Conservation (phyloP, 2,113 vertebrate genomes). For the Hemichromis elongatus region DNA sequence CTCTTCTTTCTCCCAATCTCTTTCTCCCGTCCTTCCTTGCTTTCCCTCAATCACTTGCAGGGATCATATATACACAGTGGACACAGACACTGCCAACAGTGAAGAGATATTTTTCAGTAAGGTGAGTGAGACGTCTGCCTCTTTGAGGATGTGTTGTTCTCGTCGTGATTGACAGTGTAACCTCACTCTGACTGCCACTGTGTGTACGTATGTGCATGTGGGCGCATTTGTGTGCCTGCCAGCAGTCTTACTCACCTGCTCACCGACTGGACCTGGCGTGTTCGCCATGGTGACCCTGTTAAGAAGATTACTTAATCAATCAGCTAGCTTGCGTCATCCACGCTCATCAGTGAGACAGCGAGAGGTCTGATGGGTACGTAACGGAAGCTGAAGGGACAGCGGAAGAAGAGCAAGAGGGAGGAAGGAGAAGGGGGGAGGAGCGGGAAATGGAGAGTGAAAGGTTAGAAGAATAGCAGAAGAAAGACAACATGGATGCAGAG, state of each 20-base stretch:
- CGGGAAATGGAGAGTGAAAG: not conserved
- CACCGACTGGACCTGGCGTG: constrained; percentile 1
- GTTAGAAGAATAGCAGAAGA: not conserved
- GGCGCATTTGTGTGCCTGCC: not conserved
- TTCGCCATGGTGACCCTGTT: constrained; percentile 47
- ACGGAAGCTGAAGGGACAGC: constrained; percentile 5
- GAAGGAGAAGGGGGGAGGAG: not conserved
- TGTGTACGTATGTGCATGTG: constrained; percentile 8
- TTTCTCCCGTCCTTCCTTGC: constrained; percentile 53
- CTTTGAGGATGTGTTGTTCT: constrained; percentile 32
- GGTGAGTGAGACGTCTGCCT: constrained; percentile 79
- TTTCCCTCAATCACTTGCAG: constrained; percentile 65
- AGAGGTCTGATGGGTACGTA: constrained; percentile 20
- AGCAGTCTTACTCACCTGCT: constrained; percentile 14
- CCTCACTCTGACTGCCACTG: not conserved
- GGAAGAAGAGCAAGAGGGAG: not conserved
- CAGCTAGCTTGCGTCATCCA: constrained; percentile 59
- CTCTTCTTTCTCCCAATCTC: not conserved
- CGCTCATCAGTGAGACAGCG: constrained; percentile 31
- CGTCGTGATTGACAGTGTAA: constrained; percentile 23
- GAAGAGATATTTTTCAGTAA: constrained; percentile 99
- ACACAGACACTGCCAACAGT: constrained; percentile 85
- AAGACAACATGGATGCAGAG: not conserved
- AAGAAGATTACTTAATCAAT: constrained; percentile 74
- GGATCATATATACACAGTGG: constrained; percentile 98